Evolutionary conservation across 2,797 vertebrate genomes (phyloP).

Genomic region (Bucorvus abyssinicus): DNA sequence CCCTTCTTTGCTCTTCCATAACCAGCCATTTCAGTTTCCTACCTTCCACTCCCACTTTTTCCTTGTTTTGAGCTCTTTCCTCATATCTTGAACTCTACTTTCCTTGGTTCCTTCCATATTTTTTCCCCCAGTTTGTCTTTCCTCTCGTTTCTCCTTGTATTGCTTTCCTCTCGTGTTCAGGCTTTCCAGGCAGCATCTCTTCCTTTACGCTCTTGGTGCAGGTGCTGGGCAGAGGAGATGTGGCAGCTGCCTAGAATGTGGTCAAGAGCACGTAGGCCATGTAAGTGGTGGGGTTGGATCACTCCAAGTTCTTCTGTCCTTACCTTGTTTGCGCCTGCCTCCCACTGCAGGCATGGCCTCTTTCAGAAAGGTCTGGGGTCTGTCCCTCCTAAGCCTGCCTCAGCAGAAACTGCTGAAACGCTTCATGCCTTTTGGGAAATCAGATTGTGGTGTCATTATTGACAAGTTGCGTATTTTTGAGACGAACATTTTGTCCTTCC

Average conservation of each 20-base stretch:
- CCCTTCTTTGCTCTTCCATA: neutral
- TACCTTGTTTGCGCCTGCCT: neutral
- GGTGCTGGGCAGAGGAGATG: neutral
- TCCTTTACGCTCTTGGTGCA: neutral
- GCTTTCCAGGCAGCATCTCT: neutral
- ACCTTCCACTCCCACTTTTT: neutral
- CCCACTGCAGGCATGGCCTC: neutral
- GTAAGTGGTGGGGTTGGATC: neutral
- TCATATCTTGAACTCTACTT: neutral
- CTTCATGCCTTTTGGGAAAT: neutral
- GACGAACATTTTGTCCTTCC: neutral
- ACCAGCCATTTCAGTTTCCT: neutral
- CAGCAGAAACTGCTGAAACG: neutral
- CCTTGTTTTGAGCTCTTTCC: neutral
- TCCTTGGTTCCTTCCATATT: neutral
- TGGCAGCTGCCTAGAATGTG: neutral
- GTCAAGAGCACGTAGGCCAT: accelerated
- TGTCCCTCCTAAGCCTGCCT: neutral
- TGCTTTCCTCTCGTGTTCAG: neutral
- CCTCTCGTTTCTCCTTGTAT: neutral
- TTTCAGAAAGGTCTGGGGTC: neutral
- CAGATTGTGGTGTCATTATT: neutral
- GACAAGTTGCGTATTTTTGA: neutral
- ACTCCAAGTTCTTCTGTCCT: neutral
- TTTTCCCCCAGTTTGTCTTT: neutral